Base-by-base conservation (phyloP, 2,888 invertebrate species). In the Heliconius charithonia region DNA sequence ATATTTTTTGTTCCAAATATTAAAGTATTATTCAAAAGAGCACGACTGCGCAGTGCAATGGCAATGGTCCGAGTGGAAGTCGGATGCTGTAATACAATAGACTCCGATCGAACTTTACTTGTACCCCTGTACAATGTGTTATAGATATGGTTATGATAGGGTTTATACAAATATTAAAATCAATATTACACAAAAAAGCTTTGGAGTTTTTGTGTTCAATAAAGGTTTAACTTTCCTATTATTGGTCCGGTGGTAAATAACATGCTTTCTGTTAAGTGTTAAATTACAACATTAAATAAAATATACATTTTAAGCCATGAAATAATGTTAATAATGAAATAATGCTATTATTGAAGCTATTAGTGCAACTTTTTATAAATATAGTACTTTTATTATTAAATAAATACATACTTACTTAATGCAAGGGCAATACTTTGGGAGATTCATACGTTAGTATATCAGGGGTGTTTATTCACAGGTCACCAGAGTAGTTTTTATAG, bases 31-130 rank as follows among this genome's bases (percentile, higher is more conserved):
- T 86, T 85, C 79, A 86, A 84, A 87, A 85, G 81, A 87, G 89
- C 89, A 93, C 93, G 87, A 91, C 93, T 91, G 92, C 88, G 88
- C 93, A 89, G 86, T 87, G 83, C 91, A 88, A 84, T 84, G 84
- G 87, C 87, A 87, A 85, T 85, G 85, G 87, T 85, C 86, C 87
- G 89, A 94, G 93, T 94, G 94, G 93, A 90, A 83, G 85, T 86
- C 81, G 85, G 90, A 87, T 84, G 86, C 89, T 86, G 90, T 84
- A 85, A 87, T 86, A 94, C 93, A 94, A 94, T 92, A 85, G 93
- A 88, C 87, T 87, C 86, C 85, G 89, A 89, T 90, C 88, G 87
- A 89, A 88, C 83, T 82, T 83, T 86, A 81, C 88, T 87, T 84
- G 82, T 85, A 85, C 89, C 90, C 90, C 89, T 83, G 82, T 86